phyloP scores from a whole-genome alignment of 2,797 vertebrate genomes.

The Linurgus olivaceus region DNA sequence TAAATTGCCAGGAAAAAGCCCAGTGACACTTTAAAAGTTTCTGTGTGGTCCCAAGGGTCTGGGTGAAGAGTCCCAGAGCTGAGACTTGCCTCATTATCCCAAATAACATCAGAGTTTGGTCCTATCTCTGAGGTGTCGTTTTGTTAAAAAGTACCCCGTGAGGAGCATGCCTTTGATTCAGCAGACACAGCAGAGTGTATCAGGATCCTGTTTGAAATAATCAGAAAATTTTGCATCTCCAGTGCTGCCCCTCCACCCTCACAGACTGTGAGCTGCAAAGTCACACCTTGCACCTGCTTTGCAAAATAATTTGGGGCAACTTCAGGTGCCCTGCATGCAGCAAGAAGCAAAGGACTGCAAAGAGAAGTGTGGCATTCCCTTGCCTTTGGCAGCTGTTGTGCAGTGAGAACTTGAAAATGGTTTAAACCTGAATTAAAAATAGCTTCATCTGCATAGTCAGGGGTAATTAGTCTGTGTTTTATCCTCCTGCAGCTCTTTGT shows the following conservation, averaged over 20 bases:
- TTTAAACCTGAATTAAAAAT: not conserved
- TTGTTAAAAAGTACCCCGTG: not conserved
- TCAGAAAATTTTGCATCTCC: not conserved
- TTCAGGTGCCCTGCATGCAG: not conserved
- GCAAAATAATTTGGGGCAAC: not conserved
- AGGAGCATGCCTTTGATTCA: not conserved
- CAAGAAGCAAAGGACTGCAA: not conserved
- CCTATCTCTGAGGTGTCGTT: accelerated
- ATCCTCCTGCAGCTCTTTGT: not conserved
- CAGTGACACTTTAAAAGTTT: no score
- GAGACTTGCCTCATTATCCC: not conserved
- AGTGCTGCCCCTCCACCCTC: not conserved
- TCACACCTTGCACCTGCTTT: not conserved
- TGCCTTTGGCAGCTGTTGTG: not conserved
- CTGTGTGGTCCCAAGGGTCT: not conserved
- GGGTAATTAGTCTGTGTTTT: not conserved
- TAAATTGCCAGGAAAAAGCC: not conserved
- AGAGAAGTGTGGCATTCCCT: accelerated
- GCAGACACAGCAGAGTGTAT: not conserved
- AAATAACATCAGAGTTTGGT: not conserved
- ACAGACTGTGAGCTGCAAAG: accelerated
- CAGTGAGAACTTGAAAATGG: not conserved
- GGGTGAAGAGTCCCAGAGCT: not conserved
- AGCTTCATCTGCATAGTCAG: not conserved
- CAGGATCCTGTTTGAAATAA: not conserved